Percentiles rank a stretch among this genome's conserved stretches.
These are phyloP conservation scores for Bilobella aurantiaca DNA, from an alignment of 1,140 invertebrate species.

Conservation along the genomic window DNA sequence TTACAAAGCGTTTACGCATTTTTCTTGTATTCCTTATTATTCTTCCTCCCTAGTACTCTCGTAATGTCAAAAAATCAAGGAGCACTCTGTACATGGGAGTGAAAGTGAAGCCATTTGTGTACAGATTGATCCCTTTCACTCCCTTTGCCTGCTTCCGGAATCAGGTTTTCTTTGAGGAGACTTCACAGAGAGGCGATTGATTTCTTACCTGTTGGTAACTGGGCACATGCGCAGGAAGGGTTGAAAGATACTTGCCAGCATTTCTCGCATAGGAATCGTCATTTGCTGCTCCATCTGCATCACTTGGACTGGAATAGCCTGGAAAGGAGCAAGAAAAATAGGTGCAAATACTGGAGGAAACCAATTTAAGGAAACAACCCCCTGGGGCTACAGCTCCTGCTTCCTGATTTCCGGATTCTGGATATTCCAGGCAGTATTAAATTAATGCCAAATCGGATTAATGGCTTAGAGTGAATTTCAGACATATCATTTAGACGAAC, in stretches of 20 bases:
- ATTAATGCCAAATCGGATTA: slow-evolving; percentile 1
- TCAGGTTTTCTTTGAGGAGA: background rate
- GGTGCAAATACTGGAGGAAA: background rate
- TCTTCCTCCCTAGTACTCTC: too few species aligned
- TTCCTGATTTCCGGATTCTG: too few species aligned
- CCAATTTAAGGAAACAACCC: background rate
- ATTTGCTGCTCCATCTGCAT: background rate
- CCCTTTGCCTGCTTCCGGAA: background rate
- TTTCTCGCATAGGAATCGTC: background rate
- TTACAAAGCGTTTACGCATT: too few species aligned
- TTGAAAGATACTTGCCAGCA: background rate
- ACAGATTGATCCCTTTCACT: background rate
- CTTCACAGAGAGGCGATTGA: background rate
- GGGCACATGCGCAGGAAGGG: background rate
- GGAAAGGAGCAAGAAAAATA: background rate
- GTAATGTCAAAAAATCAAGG: too few species aligned
- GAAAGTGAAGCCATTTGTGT: background rate
- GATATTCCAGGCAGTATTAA: background rate
- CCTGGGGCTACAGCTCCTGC: background rate
- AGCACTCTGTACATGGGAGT: too few species aligned
- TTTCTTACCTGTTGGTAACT: slow-evolving; percentile 3
- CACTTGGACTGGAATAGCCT: background rate
- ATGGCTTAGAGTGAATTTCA: background rate
- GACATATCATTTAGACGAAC: background rate
- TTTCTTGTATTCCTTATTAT: too few species aligned